Percentiles rank a stretch among this genome's conserved stretches.
These are phyloP conservation scores for Polyommatus icarus DNA, from an alignment of 2,888 invertebrate species.

Conservation along the genomic window DNA sequence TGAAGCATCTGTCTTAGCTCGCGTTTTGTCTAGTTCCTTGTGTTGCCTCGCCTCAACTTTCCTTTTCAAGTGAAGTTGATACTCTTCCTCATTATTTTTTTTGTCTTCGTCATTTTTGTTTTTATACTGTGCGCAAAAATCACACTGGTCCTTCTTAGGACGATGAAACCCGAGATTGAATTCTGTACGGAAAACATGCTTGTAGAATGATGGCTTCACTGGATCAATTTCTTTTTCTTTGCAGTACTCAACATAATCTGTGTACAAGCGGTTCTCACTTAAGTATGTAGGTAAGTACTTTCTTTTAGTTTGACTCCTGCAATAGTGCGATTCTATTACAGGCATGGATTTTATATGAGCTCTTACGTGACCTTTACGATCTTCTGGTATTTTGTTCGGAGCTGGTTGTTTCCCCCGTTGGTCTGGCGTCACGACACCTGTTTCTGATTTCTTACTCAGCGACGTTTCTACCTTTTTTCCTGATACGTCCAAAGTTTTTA, in stretches of 20 bases:
- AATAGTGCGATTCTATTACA: slow-evolving; percentile 1
- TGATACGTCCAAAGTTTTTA: too few relatives aligned
- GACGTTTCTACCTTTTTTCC: too few relatives aligned
- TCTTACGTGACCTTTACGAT: too few relatives aligned
- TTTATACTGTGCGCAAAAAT: slow-evolving; percentile 6
- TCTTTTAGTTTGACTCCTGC: slow-evolving; percentile 1
- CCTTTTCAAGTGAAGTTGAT: background rate
- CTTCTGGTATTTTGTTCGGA: too few relatives aligned
- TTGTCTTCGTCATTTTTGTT: background rate
- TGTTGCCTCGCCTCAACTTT: background rate
- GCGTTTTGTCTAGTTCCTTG: background rate
- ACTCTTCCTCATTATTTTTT: background rate
- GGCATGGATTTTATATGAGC: background rate
- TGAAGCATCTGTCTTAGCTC: background rate
- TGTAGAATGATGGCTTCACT: background rate
- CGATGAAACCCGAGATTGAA: slow-evolving; percentile 4
- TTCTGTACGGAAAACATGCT: background rate
- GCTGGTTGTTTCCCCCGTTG: too few relatives aligned
- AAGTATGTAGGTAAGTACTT: slow-evolving; percentile 1
- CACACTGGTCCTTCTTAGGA: slow-evolving; percentile 15
- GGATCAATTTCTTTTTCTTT: too few relatives aligned
- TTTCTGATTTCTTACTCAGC: too few relatives aligned
- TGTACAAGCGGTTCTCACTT: slow-evolving; percentile 1
- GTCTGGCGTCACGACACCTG: too few relatives aligned
- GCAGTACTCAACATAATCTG: background rate